Base-by-base conservation (phyloP, 2,113 vertebrate species). In the Tympanuchus pallidicinctus region DNA sequence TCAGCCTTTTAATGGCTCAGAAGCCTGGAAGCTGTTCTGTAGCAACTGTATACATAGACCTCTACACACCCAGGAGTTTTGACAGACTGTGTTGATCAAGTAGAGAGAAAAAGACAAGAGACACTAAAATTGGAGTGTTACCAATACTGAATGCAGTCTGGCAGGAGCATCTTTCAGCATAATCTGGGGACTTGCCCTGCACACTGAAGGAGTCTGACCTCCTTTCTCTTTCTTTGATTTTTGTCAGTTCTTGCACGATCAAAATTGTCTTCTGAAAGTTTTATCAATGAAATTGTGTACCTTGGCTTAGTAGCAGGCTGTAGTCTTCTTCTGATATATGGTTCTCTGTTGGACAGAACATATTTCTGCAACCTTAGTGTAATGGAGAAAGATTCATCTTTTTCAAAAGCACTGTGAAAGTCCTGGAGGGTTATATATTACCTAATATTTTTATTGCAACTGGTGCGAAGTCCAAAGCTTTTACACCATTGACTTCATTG, bases 351-450 rank as follows among this genome's bases (percentile, higher is more conserved):
- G 40, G 18, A 76, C 2, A 67, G 66, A 40, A 91, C 52, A 71
- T 38, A 82, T 22, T 75, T 79, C 22, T 75, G 20, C 42, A 84
- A 63, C 7, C 81, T 71, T 64, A 92, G 18, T 64, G n/a, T 18
- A 48, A 54, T 43, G 27, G 89, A 28, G 50, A 85, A 82, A 75
- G 54, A 78, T 21, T 64, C 2, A 40, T 18, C 7, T 32, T 30
- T 81, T 81, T 36, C 10, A 4, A 81, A 87, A 89, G 45, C 22
- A 57, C n/a, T 66, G 13, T 43, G 27, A 8, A 67, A 43, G 20
- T 48, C 60, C 69, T 70, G 27, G 19, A 86, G 61, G 14, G 13
- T 91, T 84, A 74, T 81, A 71, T 84, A 81, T 38, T 32, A 86
- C 86, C 14, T 2, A 1, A 30, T 86, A 43, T 12, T 63, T 89